Base-by-base conservation (phyloP, 2,888 invertebrate genomes). In the Chymomyza amoena region DNA sequence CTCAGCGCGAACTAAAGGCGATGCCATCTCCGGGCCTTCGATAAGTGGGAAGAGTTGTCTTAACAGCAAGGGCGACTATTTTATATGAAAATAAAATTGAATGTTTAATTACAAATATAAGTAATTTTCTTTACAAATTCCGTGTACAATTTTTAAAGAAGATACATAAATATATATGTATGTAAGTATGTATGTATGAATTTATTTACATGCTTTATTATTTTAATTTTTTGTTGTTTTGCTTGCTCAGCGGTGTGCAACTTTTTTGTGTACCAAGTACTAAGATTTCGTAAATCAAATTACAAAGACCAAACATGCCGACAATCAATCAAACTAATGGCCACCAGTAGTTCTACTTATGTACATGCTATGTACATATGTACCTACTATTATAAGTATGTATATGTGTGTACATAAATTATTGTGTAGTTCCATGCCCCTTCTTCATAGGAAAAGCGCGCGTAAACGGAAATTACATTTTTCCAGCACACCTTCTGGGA, bases 381-480 rank as follows among this genome's bases (percentile, higher is more conserved):
- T 61, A 16, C 32, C 32, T 32, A 32, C 32, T 32, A 32, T 32
- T 32, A 32, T 25, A 25, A 25, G 25, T 25, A 25, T 25, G 25
- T 25, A 25, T 25, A 25, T 25, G 25, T 32, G 32, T 32, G 32
- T 32, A 32, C 32, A 16, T 32, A 32, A 32, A 32, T 39, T 61
- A 10, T 5, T 36, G 32, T 61, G 28, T 59, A 59, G 32, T 59
- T 59, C 16, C 32, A 7, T 59, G n/a, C 25, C 6, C 7, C 20
- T 18, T 16, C 54, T 54, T 18, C 20, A 45, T 56, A 39, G 36
- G 25, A 68, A 32, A 45, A 16, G 15, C 64, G 54, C 54, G 28
- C 51, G 61, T 39, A 57, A 65, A 20, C 66, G 73, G 67, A 79
- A 76, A 76, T 69, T 73, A 62, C 66, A 72, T 62, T 56, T 61